phyloP scores from a whole-genome alignment of 2,888 invertebrate genomes.

The Synanthedon andrenaeformis region DNA sequence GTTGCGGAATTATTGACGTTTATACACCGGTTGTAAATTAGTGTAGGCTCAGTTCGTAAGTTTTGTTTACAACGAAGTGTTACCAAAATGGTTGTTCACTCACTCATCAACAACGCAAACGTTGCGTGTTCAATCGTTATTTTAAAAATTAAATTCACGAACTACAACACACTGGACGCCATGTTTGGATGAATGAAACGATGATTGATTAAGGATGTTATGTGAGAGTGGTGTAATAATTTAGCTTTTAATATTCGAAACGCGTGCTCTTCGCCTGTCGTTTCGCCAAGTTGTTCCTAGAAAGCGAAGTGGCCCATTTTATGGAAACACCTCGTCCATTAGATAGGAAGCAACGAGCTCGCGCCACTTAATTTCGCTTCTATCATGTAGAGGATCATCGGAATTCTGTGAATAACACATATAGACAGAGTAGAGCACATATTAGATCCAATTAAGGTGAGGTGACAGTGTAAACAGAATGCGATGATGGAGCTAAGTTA shows the following conservation, averaged over 20 bases:
- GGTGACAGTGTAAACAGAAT: not conserved
- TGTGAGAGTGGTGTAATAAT: constrained; percentile 19
- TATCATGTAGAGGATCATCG: constrained; percentile 22
- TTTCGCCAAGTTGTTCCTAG: constrained; percentile 54
- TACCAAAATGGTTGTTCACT: constrained; percentile 7
- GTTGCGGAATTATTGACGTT: constrained; percentile 23
- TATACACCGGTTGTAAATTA: constrained; percentile 21
- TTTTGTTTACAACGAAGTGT: constrained; percentile 3
- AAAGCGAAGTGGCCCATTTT: constrained; percentile 54
- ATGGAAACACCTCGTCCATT: constrained; percentile 23
- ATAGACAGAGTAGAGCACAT: too few relatives aligned
- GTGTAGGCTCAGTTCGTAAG: constrained; percentile 23
- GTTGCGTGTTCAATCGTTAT: not conserved
- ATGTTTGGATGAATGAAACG: not conserved
- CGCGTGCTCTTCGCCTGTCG: constrained; percentile 34
- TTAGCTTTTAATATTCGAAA: constrained; percentile 40
- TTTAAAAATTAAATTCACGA: not conserved
- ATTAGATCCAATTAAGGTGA: not conserved
- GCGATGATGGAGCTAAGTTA: constrained; percentile 13
- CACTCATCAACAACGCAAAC: constrained; percentile 6
- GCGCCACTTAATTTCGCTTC: constrained; percentile 56
- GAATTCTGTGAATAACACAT: not conserved
- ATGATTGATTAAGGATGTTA: not conserved
- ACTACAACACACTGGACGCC: not conserved
- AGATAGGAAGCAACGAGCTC: constrained; percentile 34